A percentile compares a stretch with the other conserved stretches of the same genome.
Conservation (phyloP, 2,888 invertebrate genomes). For the Julus scanicus region DNA sequence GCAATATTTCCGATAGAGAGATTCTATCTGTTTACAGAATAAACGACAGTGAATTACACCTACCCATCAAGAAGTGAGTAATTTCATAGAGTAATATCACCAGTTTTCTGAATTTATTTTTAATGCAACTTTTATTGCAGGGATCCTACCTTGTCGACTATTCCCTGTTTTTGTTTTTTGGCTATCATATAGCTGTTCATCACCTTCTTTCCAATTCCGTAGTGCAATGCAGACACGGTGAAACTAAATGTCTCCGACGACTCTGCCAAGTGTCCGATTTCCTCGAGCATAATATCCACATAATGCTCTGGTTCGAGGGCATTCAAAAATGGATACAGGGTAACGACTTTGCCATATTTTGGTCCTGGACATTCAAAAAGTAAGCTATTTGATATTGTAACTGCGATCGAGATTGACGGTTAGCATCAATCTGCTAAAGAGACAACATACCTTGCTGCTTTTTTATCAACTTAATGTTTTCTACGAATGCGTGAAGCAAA, state of each 20-base stretch:
- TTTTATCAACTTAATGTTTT: neutral
- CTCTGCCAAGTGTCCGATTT: constrained; percentile 50
- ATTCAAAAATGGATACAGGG: constrained; percentile 51
- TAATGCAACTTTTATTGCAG: neutral
- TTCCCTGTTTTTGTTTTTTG: constrained; percentile 46
- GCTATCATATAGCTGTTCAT: constrained; percentile 53
- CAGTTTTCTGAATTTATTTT: neutral
- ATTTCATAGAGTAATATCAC: no score
- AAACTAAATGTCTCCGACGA: constrained; percentile 54
- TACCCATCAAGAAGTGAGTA: neutral
- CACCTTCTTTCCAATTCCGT: constrained; percentile 49
- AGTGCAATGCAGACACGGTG: neutral
- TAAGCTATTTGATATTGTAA: neutral
- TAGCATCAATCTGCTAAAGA: no score
- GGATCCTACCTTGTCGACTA: constrained; percentile 51
- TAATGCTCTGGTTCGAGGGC: constrained; percentile 50
- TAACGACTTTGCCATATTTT: constrained; percentile 23
- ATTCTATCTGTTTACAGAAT: constrained; percentile 20
- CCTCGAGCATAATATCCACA: constrained; percentile 54
- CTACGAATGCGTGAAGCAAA: neutral
- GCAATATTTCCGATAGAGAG: constrained; percentile 50
- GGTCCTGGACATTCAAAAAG: neutral
- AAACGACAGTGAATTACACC: neutral
- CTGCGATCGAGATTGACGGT: neutral
- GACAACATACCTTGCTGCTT: neutral